Base-by-base conservation (phyloP, 92 coral and sea anemone genomes). In the Plumapathes pennacea region DNA sequence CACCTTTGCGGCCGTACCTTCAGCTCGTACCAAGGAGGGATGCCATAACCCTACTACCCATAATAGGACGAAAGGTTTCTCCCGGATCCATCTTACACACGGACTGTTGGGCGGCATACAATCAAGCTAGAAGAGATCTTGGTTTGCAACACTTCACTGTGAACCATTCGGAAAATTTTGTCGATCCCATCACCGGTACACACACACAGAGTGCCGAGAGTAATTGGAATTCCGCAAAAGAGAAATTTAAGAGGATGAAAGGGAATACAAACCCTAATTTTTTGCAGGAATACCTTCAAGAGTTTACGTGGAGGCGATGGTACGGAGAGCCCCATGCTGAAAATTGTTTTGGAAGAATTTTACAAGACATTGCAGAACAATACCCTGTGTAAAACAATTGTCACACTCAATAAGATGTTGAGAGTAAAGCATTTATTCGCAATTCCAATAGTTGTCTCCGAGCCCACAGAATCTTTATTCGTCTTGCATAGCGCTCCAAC, bases 41-140 rank as follows among this genome's bases (percentile, higher is more conserved):
- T 48, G 69, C 57, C 14, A 29, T 39, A 10, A 57, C 77, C 11
- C 67, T 57, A 22, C 30, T 69, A 50, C 60, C 67, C 6, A 46
- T 57, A 24, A 57, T 69, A 37, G 57, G 28, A 57, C 59, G 77
- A 57, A 34, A 60, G 13, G 67, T 69, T 12, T 45, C 28, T 13
- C 50, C 46, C 24, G 77, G 77, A 66, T 71, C 60, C 33, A 37
- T 50, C 31, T 57, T 71, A 37, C 53, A 48, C 25, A 71, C 59
- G 18, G 67, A 69, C 28, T 46, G 57, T 29, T 57, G 77, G 67
- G 58, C 67, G 58, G 67, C 77, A 21, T 47, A 69, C 67, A 57
- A 58, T 49, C 67, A 40, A 31, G 46, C 57, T 60, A 65, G 57
- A 57, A 55, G 67, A 50, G 28, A 11, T 59, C 61, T 56, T 30